Base-by-base conservation (phyloP, 2,888 invertebrate species). In the Mythimna loreyi region DNA sequence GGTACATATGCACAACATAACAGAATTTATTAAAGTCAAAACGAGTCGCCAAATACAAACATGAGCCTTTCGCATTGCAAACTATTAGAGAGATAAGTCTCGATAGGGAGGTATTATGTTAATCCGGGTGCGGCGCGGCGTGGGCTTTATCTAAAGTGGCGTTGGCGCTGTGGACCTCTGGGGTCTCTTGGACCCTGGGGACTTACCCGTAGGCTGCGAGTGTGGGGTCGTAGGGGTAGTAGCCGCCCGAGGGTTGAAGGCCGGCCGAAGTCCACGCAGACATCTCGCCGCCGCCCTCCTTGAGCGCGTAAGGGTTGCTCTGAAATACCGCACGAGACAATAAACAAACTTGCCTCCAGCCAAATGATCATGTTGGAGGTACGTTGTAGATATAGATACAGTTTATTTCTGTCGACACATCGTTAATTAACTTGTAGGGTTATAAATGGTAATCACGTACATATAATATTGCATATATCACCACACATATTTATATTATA, bases 151-250 rank as follows among this genome's bases (percentile, higher is more conserved):
- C 94, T 94, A 94, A 94, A 94, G 92, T 93, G 93, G 91, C 90
- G 88, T 87, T 90, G 90, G 90, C 88, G 86, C 80, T 86, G 84
- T 87, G 91, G 91, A 91, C 91, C 90, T 87, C 78, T 84, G 87
- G 92, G 91, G 90, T 86, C 86, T 84, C 80, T 72, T 76, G 87
- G 91, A 86, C 92, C 91, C 93, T 82, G 78, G 92, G 91, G 93
- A 97, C 98, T 97, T 97, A 98, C 98, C 98, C 98, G 96, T 98
- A 98, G 91, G 98, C 98, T 81, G 98, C 98, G 87, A 98, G 97
- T 94, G 98, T 98, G 72, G 98, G 98, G 96, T 99, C 98, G 96
- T 98, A 99, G 84, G 98, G 98, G 96, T 98, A 98, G 96, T 98
- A 98, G 89, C 98, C 98, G 80, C 98, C 98, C 82, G 98, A 98